These are phyloP conservation scores for Phenganax stokvisi DNA, from an alignment of 92 coral and sea anemone genomes.

Conservation along the genomic window DNA sequence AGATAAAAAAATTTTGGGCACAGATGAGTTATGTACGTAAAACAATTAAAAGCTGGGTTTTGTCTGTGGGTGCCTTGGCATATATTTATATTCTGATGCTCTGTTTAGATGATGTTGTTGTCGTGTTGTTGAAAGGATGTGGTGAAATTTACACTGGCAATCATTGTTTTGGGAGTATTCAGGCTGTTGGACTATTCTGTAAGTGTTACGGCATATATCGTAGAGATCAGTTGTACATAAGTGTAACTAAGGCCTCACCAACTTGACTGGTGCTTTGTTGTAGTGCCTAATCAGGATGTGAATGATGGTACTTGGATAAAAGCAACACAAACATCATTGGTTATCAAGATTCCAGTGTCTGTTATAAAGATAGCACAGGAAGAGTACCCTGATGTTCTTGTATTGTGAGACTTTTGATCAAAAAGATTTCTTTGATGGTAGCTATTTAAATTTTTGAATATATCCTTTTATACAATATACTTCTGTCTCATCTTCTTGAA, in stretches of 20 bases:
- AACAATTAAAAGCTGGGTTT: background rate
- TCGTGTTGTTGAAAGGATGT: constrained; percentile 37
- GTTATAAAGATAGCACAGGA: constrained; percentile 34
- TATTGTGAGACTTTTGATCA: background rate
- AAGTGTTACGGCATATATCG: background rate
- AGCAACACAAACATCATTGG: constrained; percentile 34
- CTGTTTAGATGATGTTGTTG: constrained; percentile 24
- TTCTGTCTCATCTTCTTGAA: too few relatives aligned
- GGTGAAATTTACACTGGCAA: constrained; percentile 25
- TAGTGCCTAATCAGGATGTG: constrained; percentile 21
- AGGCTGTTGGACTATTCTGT: constrained; percentile 35
- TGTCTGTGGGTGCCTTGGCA: background rate
- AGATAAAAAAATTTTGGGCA: constrained; percentile 13
- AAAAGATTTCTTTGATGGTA: too few relatives aligned
- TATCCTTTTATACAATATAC: too few relatives aligned
- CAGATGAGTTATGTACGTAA: constrained; percentile 35
- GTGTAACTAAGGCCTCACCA: background rate
- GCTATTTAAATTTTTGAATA: too few relatives aligned
- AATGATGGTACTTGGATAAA: constrained; percentile 35
- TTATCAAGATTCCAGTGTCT: constrained; percentile 29
- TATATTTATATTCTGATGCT: background rate
- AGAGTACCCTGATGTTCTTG: constrained; percentile 5
- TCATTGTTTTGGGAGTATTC: constrained; percentile 24
- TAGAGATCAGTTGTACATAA: background rate
- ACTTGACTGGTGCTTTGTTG: background rate